phyloP scores from a whole-genome alignment of 2,888 invertebrate species.

The Drosophila barbarae region DNA sequence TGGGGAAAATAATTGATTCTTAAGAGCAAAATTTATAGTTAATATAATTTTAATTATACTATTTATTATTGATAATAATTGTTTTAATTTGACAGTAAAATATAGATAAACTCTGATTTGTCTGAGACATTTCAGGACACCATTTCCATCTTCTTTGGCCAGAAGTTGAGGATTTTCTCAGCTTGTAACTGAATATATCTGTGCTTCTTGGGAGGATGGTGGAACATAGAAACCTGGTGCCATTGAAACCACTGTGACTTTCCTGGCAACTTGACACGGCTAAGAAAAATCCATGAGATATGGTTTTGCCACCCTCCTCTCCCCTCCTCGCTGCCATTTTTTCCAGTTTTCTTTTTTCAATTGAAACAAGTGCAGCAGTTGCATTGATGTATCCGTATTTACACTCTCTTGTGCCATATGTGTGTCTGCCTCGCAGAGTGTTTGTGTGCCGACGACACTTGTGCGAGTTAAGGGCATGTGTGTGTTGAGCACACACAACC shows the following conservation, averaged over 20 bases:
- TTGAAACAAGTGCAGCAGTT: constrained; percentile 36
- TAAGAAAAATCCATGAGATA: constrained; percentile 16
- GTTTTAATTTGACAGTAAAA: neutral
- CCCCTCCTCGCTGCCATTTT: constrained; percentile 3
- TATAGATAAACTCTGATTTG: neutral
- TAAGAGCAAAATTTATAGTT: neutral
- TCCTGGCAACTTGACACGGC: constrained; percentile 16
- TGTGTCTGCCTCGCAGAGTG: constrained; percentile 20
- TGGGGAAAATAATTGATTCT: neutral
- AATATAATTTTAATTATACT: neutral
- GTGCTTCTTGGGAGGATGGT: neutral
- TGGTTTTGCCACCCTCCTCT: neutral
- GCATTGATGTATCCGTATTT: constrained; percentile 41
- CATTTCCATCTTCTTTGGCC: neutral
- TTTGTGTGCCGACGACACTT: constrained; percentile 37
- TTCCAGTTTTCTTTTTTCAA: constrained; percentile 14
- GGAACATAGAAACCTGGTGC: constrained; percentile 1
- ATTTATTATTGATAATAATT: neutral
- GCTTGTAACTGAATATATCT: neutral
- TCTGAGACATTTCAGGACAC: too few species aligned
- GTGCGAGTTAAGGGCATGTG: constrained; percentile 45
- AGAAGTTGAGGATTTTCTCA: neutral
- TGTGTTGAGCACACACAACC: constrained; percentile 41
- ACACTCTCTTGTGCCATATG: constrained; percentile 21
- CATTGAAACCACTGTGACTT: constrained; percentile 9